Evolutionary conservation across 2,113 vertebrate genomes (phyloP), one percentile per base, ranked within the genome.

Genomic region (Mionectes macconnelli): DNA sequence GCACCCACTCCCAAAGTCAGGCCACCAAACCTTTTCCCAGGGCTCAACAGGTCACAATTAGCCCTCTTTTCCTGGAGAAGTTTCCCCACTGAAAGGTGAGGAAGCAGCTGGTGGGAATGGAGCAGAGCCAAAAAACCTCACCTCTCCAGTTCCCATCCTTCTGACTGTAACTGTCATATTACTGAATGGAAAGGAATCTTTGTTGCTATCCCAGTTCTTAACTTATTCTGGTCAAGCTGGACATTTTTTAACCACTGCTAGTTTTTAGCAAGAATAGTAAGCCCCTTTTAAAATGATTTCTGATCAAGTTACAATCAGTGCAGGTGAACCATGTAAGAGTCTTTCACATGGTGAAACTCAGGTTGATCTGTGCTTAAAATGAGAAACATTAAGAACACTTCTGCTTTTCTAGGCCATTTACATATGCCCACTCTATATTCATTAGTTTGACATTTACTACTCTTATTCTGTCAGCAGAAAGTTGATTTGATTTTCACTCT

Each of bases 401-500:
- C 59, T 78, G 24, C 59, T 88, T 39, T 84, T 35, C 82, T 56
- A 31, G 56, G 35, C 45, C 21, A 62, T 95, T 95, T 94, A 83
- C 68, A 93, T 94, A 77, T 94, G 31, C 67, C 55, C 72, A 86
- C 79, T 97, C 82, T 57, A 21, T 79, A 74, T 90, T 89, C 50
- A 74, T 88, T 93, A 90, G 30, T 84, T 94, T 92, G 88, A 96
- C 78, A 85, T 85, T 90, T 62, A 85, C 79, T 93, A 52, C 50
- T 92, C 52, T 86, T 90, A 62, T 67, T 86, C 95, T 93, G 83
- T 88, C 90, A 92, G 72, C 68, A 84, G 63, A 93, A 86, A 17
- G 55, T 63, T 92, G 59, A 95, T 67, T 93, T 90, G 66, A 79
- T 92, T 91, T 96, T 94, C 64, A 69, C 23, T 93, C 76, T 86